Base-by-base conservation (phyloP, 2,113 vertebrate species). In the Siniperca knerii region DNA sequence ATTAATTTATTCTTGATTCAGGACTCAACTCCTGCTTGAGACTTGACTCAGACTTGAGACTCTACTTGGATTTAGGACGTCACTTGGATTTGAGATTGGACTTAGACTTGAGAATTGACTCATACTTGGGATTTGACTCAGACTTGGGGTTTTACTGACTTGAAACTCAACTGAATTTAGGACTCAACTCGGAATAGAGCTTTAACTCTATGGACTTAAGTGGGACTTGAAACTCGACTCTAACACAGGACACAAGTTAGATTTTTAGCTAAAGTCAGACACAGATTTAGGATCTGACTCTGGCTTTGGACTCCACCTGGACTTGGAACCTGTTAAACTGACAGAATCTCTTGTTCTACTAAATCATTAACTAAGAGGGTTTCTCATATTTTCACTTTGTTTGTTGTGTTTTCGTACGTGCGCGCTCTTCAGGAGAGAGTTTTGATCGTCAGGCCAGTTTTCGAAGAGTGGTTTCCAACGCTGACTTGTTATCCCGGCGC, bases 401-500 rank as follows among this genome's bases (percentile, higher is more conserved):
- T 16, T 61, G 6, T 61, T 33, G 25, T 71, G n/a, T 46, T 52
- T 10, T 40, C 0, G 3, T 66, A 6, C 9, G 3, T 81, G 50
- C 95, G 93, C 89, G 89, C 71, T 82, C 69, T 91, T 95, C 93
- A 99, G 98, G 98, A 89, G 97, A 98, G 96, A 98, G 96, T 95
- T 99, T 99, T 91, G 98, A 99, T 94, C 97, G 97, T 83, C 98
- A 99, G 88, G 98, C 98, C 93, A 98, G 96, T 96, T 96, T 98
- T 92, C 96, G 97, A 89, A 97, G 96, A 93, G 97, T 95, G 83
- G 90, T 95, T 88, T 97, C 97, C 93, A 97, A 97, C 93, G 94
- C 93, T 73, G 97, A 99, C 93, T 98, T 96, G 77, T 93, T 97
- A 90, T 94, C 96, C 94, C 96, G 96, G 87, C 96, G 96, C 88